Evolutionary conservation across 2,888 invertebrate species (phyloP), one percentile per base, ranked within the genome.

Genomic region (Mesorhabditis sp.): DNA sequence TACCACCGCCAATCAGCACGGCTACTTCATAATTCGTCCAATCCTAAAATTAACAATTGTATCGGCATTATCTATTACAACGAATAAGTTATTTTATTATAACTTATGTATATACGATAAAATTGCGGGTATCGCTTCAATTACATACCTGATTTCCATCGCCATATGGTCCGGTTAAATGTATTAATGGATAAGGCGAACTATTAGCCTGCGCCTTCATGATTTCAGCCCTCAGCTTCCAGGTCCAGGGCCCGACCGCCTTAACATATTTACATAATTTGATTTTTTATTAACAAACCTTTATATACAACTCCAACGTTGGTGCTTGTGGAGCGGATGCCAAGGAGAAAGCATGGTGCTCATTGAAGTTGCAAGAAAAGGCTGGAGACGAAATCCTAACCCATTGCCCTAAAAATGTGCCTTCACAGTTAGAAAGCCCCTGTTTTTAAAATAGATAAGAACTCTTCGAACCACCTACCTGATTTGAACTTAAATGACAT

Each of bases 291-390:
- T 15, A 65, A 41, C 7, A 91, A 0, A 91, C 91, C 86, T 95
- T 96, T 77, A 96, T 95, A 86, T 95, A 95, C 83, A 95, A 93
- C 4, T 94, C 94, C 10, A 96, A 89, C 86, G 91, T 93, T 87
- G 94, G 94, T 87, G 95, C 94, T 84, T 96, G 95, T 0, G 95
- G 95, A 0, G 95, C 94, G 10, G 95, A 95, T 0, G 95, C 95
- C 67, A 96, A 87, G 0, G 95, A 95, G 86, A 96, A 94, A 13
- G 95, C 94, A 87, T 96, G 95, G 87, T 93, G 94, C 87, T 95
- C 95, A 69, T 86, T 86, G 76, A 86, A 85, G 41, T 94, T 94
- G 85, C 95, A 95, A 0, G 93, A 91, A n/a, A 95, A 87, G 15
- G 92, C 92, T 0, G 94, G 94, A 84, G 95, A 95, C 0, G 93